phyloP scores from a whole-genome alignment of 2,888 invertebrate species.

The Folsomia candida region DNA sequence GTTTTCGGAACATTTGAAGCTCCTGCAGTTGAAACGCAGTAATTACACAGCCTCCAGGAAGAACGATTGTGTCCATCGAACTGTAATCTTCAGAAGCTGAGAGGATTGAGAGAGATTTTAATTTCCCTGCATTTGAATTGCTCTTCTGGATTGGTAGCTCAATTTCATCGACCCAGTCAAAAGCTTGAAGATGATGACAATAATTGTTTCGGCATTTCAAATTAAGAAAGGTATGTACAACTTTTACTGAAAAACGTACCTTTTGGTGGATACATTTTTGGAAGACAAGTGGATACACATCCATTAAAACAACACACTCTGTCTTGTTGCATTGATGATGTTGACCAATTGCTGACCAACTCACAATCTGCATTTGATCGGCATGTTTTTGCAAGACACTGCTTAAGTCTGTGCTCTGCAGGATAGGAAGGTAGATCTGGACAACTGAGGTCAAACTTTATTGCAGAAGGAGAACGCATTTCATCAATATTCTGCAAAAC shows the following conservation, averaged over 20 bases:
- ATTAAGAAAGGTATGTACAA: background rate
- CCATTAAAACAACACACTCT: slow-evolving; percentile 49
- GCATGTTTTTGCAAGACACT: slow-evolving; percentile 9
- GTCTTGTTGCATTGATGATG: background rate
- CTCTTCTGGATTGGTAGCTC: background rate
- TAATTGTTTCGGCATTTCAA: background rate
- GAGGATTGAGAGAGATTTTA: background rate
- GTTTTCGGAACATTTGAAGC: slow-evolving; percentile 44
- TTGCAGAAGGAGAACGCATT: background rate
- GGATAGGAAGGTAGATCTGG: slow-evolving; percentile 4
- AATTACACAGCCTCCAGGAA: slow-evolving; percentile 47
- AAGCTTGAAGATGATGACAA: slow-evolving; percentile 6
- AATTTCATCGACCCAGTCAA: slow-evolving; percentile 28
- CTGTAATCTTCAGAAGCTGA: slow-evolving; percentile 8
- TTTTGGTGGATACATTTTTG: slow-evolving; percentile 38
- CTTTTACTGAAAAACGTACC: slow-evolving; percentile 27
- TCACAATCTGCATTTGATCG: background rate
- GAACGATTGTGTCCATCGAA: slow-evolving; percentile 36
- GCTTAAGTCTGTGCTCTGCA: background rate
- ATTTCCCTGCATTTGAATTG: background rate
- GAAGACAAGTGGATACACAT: slow-evolving; percentile 47
- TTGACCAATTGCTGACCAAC: too few species aligned
- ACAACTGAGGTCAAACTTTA: background rate
- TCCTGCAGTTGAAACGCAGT: slow-evolving; percentile 37
- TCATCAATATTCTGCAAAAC: background rate